Percentiles rank a stretch among this genome's conserved stretches.
Conservation (phyloP, 2,797 vertebrate genomes). For the Poeciliopsis paucimaculata region DNA sequence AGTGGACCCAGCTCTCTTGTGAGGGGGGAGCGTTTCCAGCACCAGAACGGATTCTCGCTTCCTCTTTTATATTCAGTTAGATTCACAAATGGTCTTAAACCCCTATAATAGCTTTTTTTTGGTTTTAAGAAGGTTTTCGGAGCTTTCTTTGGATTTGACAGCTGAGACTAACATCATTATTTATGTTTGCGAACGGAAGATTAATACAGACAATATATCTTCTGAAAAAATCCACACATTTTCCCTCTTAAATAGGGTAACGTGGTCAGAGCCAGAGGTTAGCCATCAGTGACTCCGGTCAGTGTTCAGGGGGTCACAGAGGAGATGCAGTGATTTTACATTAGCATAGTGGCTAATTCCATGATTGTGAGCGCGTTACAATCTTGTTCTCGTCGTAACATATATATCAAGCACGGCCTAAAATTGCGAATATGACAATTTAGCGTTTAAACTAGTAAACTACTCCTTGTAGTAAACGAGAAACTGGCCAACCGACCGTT, state of each 20-base stretch:
- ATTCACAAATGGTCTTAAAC: neutral
- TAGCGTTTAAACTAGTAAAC: neutral
- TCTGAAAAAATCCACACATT: neutral
- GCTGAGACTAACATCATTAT: conserved; percentile 17
- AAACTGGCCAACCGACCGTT: neutral
- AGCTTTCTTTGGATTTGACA: conserved; percentile 2
- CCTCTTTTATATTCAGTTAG: conserved; percentile 20
- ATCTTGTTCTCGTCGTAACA: neutral
- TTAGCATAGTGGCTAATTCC: conserved; percentile 58
- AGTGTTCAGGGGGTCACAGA: conserved; percentile 23
- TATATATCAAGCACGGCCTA: neutral
- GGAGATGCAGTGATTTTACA: conserved; percentile 72
- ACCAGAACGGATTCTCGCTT: conserved; percentile 25
- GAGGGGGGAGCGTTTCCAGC: neutral
- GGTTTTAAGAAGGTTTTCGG: neutral
- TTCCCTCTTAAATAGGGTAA: neutral
- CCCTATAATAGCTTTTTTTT: neutral
- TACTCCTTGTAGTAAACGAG: neutral
- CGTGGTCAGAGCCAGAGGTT: neutral
- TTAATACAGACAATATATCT: neutral
- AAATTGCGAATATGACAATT: neutral
- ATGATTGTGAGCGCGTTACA: neutral
- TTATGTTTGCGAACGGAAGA: neutral
- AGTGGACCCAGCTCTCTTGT: neutral
- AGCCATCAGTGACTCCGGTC: neutral